Conservation (phyloP, 2,797 vertebrate genomes). For the Labeo calbasu region DNA sequence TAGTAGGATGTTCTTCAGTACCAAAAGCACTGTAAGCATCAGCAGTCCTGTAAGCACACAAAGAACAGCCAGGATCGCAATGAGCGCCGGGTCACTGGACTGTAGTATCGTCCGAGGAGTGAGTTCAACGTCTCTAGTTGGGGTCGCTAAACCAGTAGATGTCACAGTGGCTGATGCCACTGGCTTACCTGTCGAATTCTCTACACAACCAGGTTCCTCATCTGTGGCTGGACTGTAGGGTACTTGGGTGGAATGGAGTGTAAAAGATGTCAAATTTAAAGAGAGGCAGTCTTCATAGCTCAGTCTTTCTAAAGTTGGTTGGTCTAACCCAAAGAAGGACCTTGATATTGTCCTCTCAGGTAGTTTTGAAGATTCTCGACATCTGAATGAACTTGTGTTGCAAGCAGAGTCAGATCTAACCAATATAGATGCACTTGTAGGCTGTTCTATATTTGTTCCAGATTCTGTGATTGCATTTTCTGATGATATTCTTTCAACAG, state of each 20-base stretch:
- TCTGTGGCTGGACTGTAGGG: slow-evolving; percentile 53
- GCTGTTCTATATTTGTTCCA: slow-evolving; percentile 5
- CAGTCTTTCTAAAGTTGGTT: slow-evolving; percentile 70
- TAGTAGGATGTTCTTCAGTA: slow-evolving; percentile 71
- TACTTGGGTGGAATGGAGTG: slow-evolving; percentile 49
- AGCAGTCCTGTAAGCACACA: slow-evolving; percentile 72
- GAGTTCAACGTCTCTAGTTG: slow-evolving; percentile 63
- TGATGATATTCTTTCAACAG: slow-evolving; percentile 54
- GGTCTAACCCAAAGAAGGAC: slow-evolving; percentile 51
- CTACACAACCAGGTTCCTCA: slow-evolving; percentile 60
- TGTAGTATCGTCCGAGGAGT: slow-evolving; percentile 30
- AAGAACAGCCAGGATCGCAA: slow-evolving; percentile 70
- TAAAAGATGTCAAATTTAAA: slow-evolving; percentile 64
- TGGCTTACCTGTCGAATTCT: slow-evolving; percentile 59
- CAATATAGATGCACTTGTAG: slow-evolving; percentile 6
- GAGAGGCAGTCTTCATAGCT: slow-evolving; percentile 76
- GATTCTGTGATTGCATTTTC: slow-evolving; percentile 20
- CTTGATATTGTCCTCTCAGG: background rate
- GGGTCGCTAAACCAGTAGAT: slow-evolving; percentile 44
- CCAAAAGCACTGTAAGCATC: slow-evolving; percentile 68
- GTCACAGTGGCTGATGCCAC: slow-evolving; percentile 54
- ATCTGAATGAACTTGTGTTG: slow-evolving; percentile 10
- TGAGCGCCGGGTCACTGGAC: slow-evolving; percentile 59
- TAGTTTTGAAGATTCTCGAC: slow-evolving; percentile 18
- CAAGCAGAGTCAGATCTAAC: slow-evolving; percentile 16